Conservation (phyloP, 2,888 invertebrate species). For the Cryptocheilus praepositus region DNA sequence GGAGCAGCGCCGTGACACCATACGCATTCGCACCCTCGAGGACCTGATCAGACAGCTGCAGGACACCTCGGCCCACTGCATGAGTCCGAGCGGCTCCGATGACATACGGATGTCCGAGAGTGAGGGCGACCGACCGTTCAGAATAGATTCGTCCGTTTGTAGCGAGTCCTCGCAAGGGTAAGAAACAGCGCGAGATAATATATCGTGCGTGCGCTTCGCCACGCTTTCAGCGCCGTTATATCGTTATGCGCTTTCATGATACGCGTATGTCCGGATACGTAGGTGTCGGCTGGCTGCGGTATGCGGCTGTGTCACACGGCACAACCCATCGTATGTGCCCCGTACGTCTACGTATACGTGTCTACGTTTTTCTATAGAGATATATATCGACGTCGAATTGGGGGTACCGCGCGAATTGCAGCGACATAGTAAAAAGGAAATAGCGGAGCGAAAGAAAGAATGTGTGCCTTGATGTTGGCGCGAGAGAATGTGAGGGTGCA, state of each 20-base stretch:
- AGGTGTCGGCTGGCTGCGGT: neutral
- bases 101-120: slow-evolving; percentile 93
- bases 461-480: too few species aligned
- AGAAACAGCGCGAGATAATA: slow-evolving; percentile 62
- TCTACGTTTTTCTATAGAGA: slow-evolving; percentile 7
- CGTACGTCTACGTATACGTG: too few species aligned
- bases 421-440: too few species aligned
- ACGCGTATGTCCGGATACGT: neutral
- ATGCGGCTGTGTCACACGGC: neutral
- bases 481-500: too few species aligned
- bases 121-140: slow-evolving; percentile 91
- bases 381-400: too few species aligned
- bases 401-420: too few species aligned
- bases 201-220: slow-evolving; percentile 28
- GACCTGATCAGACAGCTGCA: slow-evolving; percentile 92
- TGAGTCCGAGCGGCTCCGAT: slow-evolving; percentile 94
- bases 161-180: slow-evolving; percentile 86
- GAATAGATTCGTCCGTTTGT: slow-evolving; percentile 85
- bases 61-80: slow-evolving; percentile 89
- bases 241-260: too few species aligned
- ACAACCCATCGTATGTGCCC: too few species aligned
- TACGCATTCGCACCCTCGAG: slow-evolving; percentile 92
- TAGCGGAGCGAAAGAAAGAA: too few species aligned
- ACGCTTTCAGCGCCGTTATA: slow-evolving; percentile 4
- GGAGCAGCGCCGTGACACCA: slow-evolving; percentile 86